Base-by-base conservation (phyloP, 2,797 vertebrate genomes). In the Allobates femoralis region DNA sequence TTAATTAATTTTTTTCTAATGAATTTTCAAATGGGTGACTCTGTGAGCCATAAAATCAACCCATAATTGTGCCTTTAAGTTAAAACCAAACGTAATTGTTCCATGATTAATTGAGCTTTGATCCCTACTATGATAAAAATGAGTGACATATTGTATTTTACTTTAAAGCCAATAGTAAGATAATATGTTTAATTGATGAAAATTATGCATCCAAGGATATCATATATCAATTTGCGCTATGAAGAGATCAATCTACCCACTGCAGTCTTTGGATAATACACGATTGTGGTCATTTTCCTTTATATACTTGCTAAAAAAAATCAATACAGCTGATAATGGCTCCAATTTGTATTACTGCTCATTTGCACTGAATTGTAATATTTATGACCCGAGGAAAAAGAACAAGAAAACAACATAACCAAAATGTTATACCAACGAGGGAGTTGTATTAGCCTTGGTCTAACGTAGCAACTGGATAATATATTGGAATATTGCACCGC, bases 321-420 rank as follows among this genome's bases (percentile, higher is more conserved):
- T 79, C 76, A 79, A 79, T 79, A 37, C 76, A 15, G 53, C 21
- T 79, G 76, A 34, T 79, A 79, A 79, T 58, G 55, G 32, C 34
- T 32, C 55, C 30, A 60, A 79, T 79, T 79, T 79, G 30, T 79
- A 79, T 60, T 79, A 79, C 76, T 60, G 76, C 76, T 60, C 76
- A 60, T 58, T 74, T 74, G 53, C 53, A 58, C 11, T 37, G 55
- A 58, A 58, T 78, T 56, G 28, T 3, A 78, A 55, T 78, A 55
- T 32, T 78, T 55, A 77, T 78, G 28, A 53, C 16, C 53, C 21
- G 12, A 78, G 50, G 34, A 55, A 78, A 56, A 3, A 34, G 53
- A 78, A 21, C 7, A 28, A 16, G 23, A 53, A 26, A 76, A 53
- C 50, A 55, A 58, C 75, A 78, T 78, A 34, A 7, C 51, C 30